Evolutionary conservation across 2,797 vertebrate genomes (phyloP).

Genomic region (Sylvilagus floridanus): DNA sequence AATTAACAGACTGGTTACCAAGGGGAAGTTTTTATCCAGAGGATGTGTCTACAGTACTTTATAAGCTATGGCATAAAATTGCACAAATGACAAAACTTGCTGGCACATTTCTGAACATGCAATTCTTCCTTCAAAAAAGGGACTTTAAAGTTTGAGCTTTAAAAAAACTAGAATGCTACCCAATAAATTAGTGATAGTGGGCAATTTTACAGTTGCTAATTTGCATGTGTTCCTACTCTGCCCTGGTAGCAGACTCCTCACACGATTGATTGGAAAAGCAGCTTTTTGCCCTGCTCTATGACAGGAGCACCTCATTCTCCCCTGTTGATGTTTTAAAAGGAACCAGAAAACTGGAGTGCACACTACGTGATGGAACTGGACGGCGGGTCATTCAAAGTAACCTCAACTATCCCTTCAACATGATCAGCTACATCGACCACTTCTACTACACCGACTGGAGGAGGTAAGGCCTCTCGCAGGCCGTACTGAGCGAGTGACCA

Average conservation of each 20-base stretch:
- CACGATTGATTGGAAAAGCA: not conserved
- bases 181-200: not conserved
- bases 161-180: conserved; percentile 21
- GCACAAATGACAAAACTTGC: not conserved
- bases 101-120: conserved; percentile 40
- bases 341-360: conserved; percentile 96
- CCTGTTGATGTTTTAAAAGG: conserved; percentile 87
- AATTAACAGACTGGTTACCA: not conserved
- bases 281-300: not conserved
- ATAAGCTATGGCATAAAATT: conserved; percentile 30
- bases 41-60: not conserved
- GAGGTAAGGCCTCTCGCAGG: conserved; percentile 88
- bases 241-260: not conserved
- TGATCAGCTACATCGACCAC: conserved; percentile 93
- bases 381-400: conserved; percentile 91
- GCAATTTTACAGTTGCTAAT: not conserved
- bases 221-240: not conserved
- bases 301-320: not conserved
- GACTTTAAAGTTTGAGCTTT: not conserved
- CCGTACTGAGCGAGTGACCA: not conserved
- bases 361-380: conserved; percentile 91
- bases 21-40: not conserved
- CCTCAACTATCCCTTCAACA: conserved; percentile 97
- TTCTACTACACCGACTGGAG: conserved; percentile 99
- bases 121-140: conserved; percentile 31